Percentiles rank a stretch among this genome's conserved stretches.
Conservation (phyloP, 2,888 invertebrate genomes). For the Punctoribates punctum region DNA sequence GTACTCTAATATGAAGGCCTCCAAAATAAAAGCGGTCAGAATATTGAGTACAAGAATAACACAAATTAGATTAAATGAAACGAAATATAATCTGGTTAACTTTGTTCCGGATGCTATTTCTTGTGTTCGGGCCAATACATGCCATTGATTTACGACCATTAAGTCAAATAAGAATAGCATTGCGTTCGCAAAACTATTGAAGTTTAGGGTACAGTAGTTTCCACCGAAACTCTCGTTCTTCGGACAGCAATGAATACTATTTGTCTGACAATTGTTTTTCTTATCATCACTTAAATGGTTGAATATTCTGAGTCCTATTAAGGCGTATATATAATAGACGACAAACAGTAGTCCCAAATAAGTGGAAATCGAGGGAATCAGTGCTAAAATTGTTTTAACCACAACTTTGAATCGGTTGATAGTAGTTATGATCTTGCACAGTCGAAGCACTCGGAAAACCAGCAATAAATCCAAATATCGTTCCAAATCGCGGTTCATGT, state of each 20-base stretch:
- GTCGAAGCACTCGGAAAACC: conserved; percentile 55
- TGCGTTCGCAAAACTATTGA: conserved; percentile 55
- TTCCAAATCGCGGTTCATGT: conserved; percentile 10
- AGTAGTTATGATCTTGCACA: conserved; percentile 55
- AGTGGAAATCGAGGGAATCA: conserved; percentile 56
- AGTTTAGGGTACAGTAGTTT: conserved; percentile 57
- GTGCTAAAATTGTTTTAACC: conserved; percentile 55
- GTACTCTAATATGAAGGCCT: conserved; percentile 57
- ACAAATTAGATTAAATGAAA: conserved; percentile 55
- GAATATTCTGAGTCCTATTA: conserved; percentile 58
- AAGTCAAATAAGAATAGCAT: conserved; percentile 56
- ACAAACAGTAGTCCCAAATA: conserved; percentile 57
- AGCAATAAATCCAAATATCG: conserved; percentile 54
- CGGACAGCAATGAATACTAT: conserved; percentile 18
- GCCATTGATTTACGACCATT: conserved; percentile 59
- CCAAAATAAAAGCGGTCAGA: conserved; percentile 57
- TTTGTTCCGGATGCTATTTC: conserved; percentile 26
- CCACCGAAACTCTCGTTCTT: conserved; percentile 47
- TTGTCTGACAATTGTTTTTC: conserved; percentile 36
- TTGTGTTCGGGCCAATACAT: conserved; percentile 49
- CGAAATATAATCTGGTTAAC: conserved; percentile 55
- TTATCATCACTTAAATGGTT: conserved; percentile 48
- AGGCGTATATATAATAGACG: conserved; percentile 56
- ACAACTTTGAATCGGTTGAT: conserved; percentile 56
- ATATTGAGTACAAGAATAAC: conserved; percentile 57